Percentiles rank a stretch among this genome's conserved stretches.
Evolutionary conservation across 2,113 vertebrate species (phyloP).

Genomic region (Hydrolagus affinis): DNA sequence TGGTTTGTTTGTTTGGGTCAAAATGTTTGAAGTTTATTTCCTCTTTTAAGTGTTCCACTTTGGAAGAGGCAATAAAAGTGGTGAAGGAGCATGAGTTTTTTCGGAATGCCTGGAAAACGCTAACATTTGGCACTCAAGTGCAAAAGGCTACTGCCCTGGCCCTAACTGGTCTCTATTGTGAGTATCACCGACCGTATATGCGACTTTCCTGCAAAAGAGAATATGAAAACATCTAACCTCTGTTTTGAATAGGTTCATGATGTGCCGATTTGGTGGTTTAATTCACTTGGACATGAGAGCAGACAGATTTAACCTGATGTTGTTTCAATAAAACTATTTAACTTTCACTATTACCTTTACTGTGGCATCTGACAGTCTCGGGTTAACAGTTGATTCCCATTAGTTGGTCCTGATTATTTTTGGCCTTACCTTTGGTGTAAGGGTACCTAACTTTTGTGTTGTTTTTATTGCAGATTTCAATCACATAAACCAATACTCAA

Average conservation of each 20-base stretch:
- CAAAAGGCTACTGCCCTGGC: conserved; percentile 1
- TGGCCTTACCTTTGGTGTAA: background rate
- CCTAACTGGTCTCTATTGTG: conserved; percentile 14
- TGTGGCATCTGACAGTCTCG: background rate
- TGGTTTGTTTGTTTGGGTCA: too few relatives aligned
- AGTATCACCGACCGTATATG: background rate
- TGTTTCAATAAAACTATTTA: too few relatives aligned
- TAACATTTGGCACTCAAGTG: conserved; percentile 16
- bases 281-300: too few relatives aligned
- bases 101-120: background rate
- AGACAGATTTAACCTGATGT: too few relatives aligned
- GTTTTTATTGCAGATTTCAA: conserved; percentile 11
- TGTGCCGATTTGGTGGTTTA: too few relatives aligned
- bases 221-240: too few relatives aligned
- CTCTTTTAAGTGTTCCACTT: conserved; percentile 28
- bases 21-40: too few relatives aligned
- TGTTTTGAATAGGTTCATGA: too few relatives aligned
- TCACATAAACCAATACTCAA: conserved; percentile 13
- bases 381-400: background rate
- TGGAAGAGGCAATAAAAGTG: conserved; percentile 23
- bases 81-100: conserved; percentile 17
- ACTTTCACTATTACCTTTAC: too few relatives aligned
- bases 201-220: too few relatives aligned
- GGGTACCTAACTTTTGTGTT: background rate
- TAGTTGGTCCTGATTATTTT: background rate